phyloP scores from a whole-genome alignment of 2,888 invertebrate species.

The Ecdyonurus torrentis region DNA sequence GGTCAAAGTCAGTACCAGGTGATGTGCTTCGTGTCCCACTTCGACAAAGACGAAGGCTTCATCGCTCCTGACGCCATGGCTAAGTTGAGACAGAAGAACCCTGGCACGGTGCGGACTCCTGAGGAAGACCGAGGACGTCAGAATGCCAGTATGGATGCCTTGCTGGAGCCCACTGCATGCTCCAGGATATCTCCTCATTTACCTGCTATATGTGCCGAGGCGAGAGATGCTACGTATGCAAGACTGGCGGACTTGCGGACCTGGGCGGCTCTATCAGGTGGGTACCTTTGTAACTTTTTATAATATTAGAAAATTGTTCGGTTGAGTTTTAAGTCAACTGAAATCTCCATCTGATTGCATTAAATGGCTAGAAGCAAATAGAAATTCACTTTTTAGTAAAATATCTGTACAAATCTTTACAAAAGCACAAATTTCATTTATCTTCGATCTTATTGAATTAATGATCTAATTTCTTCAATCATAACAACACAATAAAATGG shows the following conservation, averaged over 20 bases:
- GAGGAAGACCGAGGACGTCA: conserved; percentile 80
- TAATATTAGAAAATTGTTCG: no score
- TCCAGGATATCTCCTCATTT: conserved; percentile 49
- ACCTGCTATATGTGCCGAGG: conserved; percentile 57
- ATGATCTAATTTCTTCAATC: no score
- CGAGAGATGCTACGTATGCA: conserved; percentile 57
- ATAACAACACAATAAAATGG: no score
- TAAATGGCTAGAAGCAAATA: no score
- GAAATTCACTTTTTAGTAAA: no score
- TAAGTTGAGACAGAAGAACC: conserved; percentile 72
- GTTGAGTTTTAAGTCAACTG: no score
- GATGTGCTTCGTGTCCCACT: conserved; percentile 80
- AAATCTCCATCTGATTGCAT: no score
- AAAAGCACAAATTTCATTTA: no score
- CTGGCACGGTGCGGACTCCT: conserved; percentile 70
- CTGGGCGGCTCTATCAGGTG: conserved; percentile 65
- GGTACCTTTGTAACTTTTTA: no score
- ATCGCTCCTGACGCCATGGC: conserved; percentile 95
- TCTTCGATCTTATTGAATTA: no score
- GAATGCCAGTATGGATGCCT: conserved; percentile 68
- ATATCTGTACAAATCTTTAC: no score
- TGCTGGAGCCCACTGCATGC: conserved; percentile 46
- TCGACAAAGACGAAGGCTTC: conserved; percentile 72
- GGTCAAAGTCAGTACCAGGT: conserved; percentile 79
- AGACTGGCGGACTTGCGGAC: conserved; percentile 59